Percentiles rank a stretch among this genome's conserved stretches.
phyloP scores from a whole-genome alignment of 2,797 vertebrate species.

The Hylomyscus alleni region DNA sequence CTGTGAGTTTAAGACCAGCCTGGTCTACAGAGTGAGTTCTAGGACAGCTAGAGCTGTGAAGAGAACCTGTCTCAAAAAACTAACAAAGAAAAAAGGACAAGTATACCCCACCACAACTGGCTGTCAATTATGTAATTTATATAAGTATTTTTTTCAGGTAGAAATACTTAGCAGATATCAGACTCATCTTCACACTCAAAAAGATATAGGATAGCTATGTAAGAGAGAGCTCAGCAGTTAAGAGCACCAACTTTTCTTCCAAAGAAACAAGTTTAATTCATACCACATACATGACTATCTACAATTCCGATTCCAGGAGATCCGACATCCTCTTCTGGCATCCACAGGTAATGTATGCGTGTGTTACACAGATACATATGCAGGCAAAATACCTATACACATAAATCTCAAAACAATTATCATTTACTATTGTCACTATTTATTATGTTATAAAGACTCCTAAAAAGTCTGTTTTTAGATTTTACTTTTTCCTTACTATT shows the following conservation, averaged over 20 bases:
- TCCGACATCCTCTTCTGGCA: neutral
- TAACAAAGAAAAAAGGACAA: neutral
- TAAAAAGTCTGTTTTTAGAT: neutral
- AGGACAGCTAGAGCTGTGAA: neutral
- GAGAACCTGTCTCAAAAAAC: neutral
- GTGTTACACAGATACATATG: neutral
- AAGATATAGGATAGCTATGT: neutral
- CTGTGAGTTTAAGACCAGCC: neutral
- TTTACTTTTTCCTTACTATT: neutral
- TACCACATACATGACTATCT: neutral
- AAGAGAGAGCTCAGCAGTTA: neutral
- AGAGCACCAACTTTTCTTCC: neutral
- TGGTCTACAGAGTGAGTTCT: neutral
- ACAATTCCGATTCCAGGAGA: neutral
- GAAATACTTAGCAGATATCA: conserved; percentile 22
- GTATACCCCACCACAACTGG: neutral
- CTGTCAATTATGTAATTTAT: neutral
- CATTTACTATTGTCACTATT: neutral
- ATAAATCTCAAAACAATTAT: neutral
- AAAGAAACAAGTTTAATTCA: neutral
- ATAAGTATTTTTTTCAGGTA: conserved; percentile 16
- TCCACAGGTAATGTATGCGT: neutral
- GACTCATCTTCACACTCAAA: conserved; percentile 49
- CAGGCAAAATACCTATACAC: neutral
- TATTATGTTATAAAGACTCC: neutral